phyloP scores from a whole-genome alignment of 2,797 vertebrate genomes.

The Galago senegalensis region DNA sequence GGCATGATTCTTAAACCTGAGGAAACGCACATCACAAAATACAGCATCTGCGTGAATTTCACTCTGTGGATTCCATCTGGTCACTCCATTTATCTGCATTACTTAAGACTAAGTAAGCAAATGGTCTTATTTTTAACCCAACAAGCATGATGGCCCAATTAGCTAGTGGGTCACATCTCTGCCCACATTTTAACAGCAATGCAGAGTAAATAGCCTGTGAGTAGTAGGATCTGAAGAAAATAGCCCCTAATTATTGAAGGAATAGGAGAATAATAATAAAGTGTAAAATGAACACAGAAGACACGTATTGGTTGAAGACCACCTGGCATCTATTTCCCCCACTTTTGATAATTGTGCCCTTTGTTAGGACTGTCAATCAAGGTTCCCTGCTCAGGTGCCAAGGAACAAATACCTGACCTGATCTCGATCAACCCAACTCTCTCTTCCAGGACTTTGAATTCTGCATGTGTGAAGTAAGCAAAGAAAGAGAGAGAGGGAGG shows the following conservation, averaged over 20 bases:
- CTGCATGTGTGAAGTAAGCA: neutral
- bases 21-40: slow-evolving; percentile 5
- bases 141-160: neutral
- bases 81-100: neutral
- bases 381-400: neutral
- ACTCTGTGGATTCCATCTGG: slow-evolving; percentile 22
- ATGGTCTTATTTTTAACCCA: slow-evolving; percentile 18
- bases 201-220: neutral
- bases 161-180: neutral
- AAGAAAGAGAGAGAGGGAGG: fast-evolving
- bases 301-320: neutral
- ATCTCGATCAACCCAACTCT: neutral
- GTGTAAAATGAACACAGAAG: neutral
- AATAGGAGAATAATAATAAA: neutral
- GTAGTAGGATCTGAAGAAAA: neutral
- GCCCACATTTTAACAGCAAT: neutral
- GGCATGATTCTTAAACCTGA: neutral
- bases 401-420: neutral
- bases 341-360: neutral
- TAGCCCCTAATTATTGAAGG: neutral
- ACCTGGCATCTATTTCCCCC: neutral
- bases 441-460: neutral
- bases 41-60: slow-evolving; percentile 8
- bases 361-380: neutral
- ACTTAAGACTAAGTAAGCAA: slow-evolving; percentile 40